Evolutionary conservation across 1,140 invertebrate genomes (phyloP), one percentile per base, ranked within the genome.

Genomic region (Aphelenchoides fujianensis): DNA sequence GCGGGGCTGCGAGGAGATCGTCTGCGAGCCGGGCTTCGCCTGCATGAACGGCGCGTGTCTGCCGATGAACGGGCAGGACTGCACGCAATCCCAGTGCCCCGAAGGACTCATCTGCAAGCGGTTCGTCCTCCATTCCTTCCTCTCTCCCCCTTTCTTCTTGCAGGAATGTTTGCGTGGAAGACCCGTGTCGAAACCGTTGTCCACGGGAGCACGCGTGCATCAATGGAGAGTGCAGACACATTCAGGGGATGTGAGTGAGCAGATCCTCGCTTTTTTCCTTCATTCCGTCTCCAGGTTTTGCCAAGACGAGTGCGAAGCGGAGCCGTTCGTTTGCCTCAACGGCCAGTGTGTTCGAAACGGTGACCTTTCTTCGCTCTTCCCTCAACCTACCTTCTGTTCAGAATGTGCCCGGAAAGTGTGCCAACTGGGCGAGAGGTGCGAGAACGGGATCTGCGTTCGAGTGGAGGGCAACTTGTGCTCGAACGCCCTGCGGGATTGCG

Each of bases 391-490:
- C n/a, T 55, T 3, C 12, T 62, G 36, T 75, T 32, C 34, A 81
- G 80, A 82, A 53, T 82, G 80, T 70, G 32, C 52, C 52, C 48
- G 74, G 19, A 82, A 82, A 74, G 80, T 84, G 34, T 82, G 80
- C 57, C 80, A 82, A 72, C 52, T 82, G 32, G 82, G 82, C n/a
- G 80, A 82, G 68, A 37, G 81, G 2, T 82, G 80, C 64, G 80
- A 82, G 32, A 70, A 67, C 30, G 80, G 80, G 53, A 53, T 83
- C 30, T 82, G 80, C 64, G 69, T 80, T 28, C 59, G 77, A 41
- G 75, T 84, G 27, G 82, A 80, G 63, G 80, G 74, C 31, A 61
- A 68, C n/a, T 71, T 78, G 3, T 82, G 80, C 66, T 37, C 68
- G 1, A 35, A 70, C 52, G 74, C 82, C n/a, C 32, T 71, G 5